A percentile compares a stretch with the other conserved stretches of the same genome.
Evolutionary conservation across 2,797 vertebrate genomes (phyloP).

Genomic region (Labeo calbasu): DNA sequence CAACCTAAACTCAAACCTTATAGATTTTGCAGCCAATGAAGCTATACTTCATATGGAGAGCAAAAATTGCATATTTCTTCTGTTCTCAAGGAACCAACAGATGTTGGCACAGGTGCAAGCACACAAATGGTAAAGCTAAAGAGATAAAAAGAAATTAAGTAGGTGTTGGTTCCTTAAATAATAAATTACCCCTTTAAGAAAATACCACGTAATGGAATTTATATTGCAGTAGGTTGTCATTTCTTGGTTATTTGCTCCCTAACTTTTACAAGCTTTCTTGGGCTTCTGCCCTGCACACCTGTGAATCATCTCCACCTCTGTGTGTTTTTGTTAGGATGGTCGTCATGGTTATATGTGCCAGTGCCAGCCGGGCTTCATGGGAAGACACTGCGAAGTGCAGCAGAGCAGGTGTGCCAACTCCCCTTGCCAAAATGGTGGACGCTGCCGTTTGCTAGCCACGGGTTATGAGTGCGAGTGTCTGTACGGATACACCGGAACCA

Average conservation of each 20-base stretch:
- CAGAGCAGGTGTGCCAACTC: slow-evolving; percentile 81
- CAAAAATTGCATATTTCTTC: not conserved
- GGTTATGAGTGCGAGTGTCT: slow-evolving; percentile 86
- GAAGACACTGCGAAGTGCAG: slow-evolving; percentile 87
- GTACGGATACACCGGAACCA: slow-evolving; percentile 81
- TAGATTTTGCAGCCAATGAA: not conserved
- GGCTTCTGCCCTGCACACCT: not conserved
- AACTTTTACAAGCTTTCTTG: slow-evolving; percentile 3
- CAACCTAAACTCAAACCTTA: not conserved
- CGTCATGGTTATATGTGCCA: slow-evolving; percentile 83
- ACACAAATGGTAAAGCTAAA: not conserved
- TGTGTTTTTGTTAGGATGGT: slow-evolving; percentile 73
- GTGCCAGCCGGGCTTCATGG: slow-evolving; percentile 84
- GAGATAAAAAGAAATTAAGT: not conserved
- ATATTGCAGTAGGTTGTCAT: not conserved
- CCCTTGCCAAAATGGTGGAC: slow-evolving; percentile 84
- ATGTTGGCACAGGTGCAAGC: not conserved
- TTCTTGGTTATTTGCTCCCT: not conserved
- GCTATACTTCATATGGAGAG: not conserved
- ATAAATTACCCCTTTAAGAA: not conserved
- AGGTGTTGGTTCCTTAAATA: not conserved
- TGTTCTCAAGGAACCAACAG: not conserved
- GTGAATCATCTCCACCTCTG: not conserved
- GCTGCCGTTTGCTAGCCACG: slow-evolving; percentile 78
- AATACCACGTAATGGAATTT: not conserved